phyloP scores from a whole-genome alignment of 2,113 vertebrate genomes.

The Manacus vitellinus region DNA sequence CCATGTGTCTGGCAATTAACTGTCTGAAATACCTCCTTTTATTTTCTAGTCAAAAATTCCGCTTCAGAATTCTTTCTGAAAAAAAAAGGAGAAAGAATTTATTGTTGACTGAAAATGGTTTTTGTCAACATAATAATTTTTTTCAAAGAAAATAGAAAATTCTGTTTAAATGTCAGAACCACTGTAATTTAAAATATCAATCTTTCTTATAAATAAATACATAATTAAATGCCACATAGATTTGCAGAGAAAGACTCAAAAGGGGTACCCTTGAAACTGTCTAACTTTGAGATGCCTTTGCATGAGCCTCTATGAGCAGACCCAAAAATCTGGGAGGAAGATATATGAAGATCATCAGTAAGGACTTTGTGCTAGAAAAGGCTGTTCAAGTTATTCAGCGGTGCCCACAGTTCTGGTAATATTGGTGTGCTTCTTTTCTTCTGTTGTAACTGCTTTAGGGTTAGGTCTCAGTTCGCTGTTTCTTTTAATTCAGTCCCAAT shows the following conservation, averaged over 20 bases:
- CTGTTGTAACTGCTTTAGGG: not conserved
- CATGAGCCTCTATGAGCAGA: not conserved
- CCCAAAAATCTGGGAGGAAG: not conserved
- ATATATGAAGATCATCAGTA: not conserved
- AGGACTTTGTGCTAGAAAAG: not conserved
- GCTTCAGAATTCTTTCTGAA: not conserved
- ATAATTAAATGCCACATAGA: not conserved
- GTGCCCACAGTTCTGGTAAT: not conserved
- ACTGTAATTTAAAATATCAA: not conserved
- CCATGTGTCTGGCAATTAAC: not conserved
- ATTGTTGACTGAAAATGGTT: not conserved
- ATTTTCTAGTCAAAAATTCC: not conserved
- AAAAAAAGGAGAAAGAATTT: not conserved
- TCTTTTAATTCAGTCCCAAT: not conserved
- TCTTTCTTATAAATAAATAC: not conserved
- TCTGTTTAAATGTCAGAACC: not conserved
- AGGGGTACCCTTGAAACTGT: not conserved
- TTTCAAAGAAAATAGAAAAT: not conserved
- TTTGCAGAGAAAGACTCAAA: not conserved
- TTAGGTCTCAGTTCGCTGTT: not conserved
- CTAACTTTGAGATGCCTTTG: not conserved
- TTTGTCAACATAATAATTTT: not conserved
- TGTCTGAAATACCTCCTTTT: not conserved
- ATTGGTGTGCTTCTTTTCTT: not conserved
- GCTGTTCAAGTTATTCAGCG: not conserved